Evolutionary conservation across 2,113 vertebrate genomes (phyloP).

Genomic region (Larimichthys crocea): DNA sequence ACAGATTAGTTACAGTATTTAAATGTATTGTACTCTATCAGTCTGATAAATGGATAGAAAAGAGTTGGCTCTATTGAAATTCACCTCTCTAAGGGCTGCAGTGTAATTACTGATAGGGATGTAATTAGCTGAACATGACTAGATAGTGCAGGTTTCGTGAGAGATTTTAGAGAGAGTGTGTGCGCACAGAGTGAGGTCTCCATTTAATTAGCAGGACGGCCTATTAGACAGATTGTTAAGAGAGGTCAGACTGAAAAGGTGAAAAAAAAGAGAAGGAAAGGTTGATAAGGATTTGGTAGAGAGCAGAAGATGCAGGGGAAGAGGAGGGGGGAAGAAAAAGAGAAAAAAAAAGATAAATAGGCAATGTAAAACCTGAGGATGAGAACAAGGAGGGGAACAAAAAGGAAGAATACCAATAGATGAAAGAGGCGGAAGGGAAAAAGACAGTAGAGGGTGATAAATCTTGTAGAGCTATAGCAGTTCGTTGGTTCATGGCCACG

Average conservation of each 20-base stretch:
- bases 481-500: slow-evolving; percentile 56
- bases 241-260: slow-evolving; percentile 41
- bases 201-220: slow-evolving; percentile 79
- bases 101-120: slow-evolving; percentile 80
- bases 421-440: slow-evolving; percentile 15
- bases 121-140: slow-evolving; percentile 78
- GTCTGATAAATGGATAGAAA: slow-evolving; percentile 37
- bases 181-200: slow-evolving; percentile 51
- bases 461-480: slow-evolving; percentile 56
- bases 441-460: slow-evolving; percentile 51
- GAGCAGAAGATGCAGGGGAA: slow-evolving; percentile 22
- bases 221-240: slow-evolving; percentile 56
- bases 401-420: slow-evolving; percentile 57
- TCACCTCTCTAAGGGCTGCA: slow-evolving; percentile 53
- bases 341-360: slow-evolving; percentile 40
- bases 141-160: slow-evolving; percentile 66
- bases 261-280: slow-evolving; percentile 41
- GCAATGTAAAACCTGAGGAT: slow-evolving; percentile 44
- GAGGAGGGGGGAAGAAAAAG: not conserved
- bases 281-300: slow-evolving; percentile 53
- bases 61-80: slow-evolving; percentile 58
- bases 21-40: slow-evolving; percentile 32
- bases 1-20: slow-evolving; percentile 21
- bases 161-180: slow-evolving; percentile 50
- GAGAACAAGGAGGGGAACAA: slow-evolving; percentile 28